Conservation (phyloP, 2,113 vertebrate species). For the Plecotus auritus region DNA sequence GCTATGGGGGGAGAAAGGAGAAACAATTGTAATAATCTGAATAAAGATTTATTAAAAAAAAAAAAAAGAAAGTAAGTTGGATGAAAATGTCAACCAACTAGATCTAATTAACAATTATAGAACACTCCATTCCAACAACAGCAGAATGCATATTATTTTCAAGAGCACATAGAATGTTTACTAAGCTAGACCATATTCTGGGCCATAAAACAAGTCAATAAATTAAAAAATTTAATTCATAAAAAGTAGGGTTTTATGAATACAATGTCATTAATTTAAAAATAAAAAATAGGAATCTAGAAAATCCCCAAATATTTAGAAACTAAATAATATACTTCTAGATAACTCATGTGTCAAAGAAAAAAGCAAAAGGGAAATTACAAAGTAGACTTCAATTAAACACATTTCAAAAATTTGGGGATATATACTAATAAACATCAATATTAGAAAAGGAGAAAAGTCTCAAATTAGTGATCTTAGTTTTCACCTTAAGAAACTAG, state of each 20-base stretch:
- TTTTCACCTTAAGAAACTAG: not conserved
- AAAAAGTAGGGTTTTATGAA: not conserved
- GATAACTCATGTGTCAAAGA: not conserved
- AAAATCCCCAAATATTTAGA: not conserved
- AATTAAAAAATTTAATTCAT: not conserved
- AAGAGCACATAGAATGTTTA: not conserved
- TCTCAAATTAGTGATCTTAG: not conserved
- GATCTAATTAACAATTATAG: not conserved
- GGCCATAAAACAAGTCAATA: not conserved
- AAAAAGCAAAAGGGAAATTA: not conserved
- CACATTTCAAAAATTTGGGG: not conserved
- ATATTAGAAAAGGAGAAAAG: not conserved
- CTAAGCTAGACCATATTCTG: not conserved
- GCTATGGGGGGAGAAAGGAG: too few species aligned
- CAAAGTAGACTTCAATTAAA: not conserved
- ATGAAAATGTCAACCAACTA: not conserved
- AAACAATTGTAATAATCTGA: too few species aligned
- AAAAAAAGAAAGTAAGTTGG: not conserved
- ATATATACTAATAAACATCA: not conserved
- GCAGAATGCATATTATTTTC: not conserved
- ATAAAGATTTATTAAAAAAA: too few species aligned
- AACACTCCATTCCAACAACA: not conserved
- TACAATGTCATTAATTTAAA: not conserved
- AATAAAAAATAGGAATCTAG: not conserved
- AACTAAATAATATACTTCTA: conserved; percentile 1